A percentile compares a stretch with the other conserved stretches of the same genome.
Conservation (phyloP, 2,888 invertebrate species). For the Euclidia mi region DNA sequence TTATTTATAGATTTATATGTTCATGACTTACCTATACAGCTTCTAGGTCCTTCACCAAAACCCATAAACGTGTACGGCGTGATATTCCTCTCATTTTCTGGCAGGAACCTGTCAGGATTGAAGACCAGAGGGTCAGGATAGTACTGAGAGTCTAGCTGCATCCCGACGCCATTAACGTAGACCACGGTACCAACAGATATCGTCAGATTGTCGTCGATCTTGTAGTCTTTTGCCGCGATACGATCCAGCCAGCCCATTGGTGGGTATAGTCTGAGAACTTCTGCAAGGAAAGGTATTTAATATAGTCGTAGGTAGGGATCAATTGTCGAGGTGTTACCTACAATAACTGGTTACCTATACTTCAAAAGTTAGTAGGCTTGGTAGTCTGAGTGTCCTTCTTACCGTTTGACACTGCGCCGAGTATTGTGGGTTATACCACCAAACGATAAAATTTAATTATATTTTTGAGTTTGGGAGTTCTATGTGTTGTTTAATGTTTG, state of each 20-base stretch:
- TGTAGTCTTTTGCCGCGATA: constrained; percentile 58
- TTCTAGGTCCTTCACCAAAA: constrained; percentile 90
- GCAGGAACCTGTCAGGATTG: constrained; percentile 89
- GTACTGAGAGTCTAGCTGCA: constrained; percentile 80
- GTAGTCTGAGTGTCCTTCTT: no score
- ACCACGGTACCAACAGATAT: constrained; percentile 65
- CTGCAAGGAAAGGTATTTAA: no score
- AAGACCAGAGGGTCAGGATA: constrained; percentile 88
- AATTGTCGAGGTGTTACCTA: no score
- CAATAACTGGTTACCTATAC: no score
- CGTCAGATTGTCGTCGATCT: constrained; percentile 66
- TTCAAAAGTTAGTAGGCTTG: no score
- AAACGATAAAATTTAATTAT: no score
- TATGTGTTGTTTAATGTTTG: no score
- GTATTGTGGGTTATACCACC: no score
- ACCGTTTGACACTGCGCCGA: no score
- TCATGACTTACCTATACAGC: constrained; percentile 86
- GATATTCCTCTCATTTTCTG: constrained; percentile 85
- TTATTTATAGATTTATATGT: constrained; percentile 5
- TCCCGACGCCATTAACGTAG: constrained; percentile 64
- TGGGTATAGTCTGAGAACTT: constrained; percentile 65
- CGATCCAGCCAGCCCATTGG: constrained; percentile 74
- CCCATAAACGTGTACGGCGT: constrained; percentile 77
- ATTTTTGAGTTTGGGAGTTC: no score
- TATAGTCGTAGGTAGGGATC: no score